Evolutionary conservation across 2,113 vertebrate genomes (phyloP).

Genomic region (human (Homo sapiens)): DNA sequence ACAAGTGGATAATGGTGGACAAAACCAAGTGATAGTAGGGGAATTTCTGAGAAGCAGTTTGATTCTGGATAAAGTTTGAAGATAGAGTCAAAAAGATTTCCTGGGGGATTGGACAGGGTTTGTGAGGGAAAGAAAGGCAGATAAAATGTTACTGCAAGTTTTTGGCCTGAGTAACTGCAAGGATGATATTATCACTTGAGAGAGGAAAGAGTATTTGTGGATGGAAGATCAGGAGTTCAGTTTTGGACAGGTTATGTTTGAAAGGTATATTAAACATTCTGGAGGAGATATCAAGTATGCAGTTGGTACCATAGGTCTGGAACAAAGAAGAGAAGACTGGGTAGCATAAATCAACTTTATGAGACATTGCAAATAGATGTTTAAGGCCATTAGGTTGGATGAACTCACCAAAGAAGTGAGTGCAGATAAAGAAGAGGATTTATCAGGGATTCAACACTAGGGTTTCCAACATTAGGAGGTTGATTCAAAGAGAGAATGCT

Average conservation of each 20-base stretch:
- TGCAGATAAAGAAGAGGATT: neutral
- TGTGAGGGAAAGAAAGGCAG: neutral
- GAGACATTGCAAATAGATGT: neutral
- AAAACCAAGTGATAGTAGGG: neutral
- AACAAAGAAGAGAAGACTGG: neutral
- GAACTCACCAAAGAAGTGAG: neutral
- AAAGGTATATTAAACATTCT: conserved; percentile 1
- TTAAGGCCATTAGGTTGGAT: neutral
- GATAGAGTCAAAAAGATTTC: neutral
- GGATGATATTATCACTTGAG: neutral
- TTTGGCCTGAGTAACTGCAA: neutral
- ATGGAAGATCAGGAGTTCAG: neutral
- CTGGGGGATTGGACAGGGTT: neutral
- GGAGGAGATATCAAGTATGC: neutral
- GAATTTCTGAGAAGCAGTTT: neutral
- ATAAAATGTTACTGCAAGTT: neutral
- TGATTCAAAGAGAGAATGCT: neutral
- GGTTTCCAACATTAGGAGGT: neutral
- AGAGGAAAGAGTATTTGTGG: neutral
- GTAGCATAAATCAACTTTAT: neutral
- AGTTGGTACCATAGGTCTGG: neutral
- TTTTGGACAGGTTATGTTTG: neutral
- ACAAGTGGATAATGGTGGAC: neutral
- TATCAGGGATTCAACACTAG: neutral
- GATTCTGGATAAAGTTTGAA: neutral